Conservation (phyloP, 2,113 vertebrate genomes). For the Morone saxatilis region DNA sequence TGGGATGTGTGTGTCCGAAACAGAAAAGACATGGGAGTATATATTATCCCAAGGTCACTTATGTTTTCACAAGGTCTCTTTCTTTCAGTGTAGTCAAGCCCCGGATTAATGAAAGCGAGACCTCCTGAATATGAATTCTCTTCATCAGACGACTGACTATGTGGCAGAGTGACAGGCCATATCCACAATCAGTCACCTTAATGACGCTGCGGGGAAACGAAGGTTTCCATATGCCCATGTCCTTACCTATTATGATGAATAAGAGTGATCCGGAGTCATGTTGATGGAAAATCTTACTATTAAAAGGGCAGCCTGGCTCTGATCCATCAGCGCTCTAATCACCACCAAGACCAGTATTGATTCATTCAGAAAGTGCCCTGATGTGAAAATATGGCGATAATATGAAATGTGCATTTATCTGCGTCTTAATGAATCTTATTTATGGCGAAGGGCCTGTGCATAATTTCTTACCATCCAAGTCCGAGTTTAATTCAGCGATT, state of each 20-base stretch:
- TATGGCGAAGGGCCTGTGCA: conserved; percentile 72
- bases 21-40: conserved; percentile 42
- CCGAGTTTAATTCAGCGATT: conserved; percentile 60
- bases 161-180: conserved; percentile 73
- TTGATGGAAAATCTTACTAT: conserved; percentile 82
- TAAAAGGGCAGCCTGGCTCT: conserved; percentile 78
- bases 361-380: conserved; percentile 83
- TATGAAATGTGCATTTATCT: conserved; percentile 79
- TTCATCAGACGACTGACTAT: conserved; percentile 67
- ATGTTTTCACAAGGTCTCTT: conserved; percentile 73
- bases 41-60: conserved; percentile 75
- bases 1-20: conserved; percentile 29
- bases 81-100: conserved; percentile 70
- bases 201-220: conserved; percentile 69
- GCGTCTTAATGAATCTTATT: conserved; percentile 82
- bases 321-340: conserved; percentile 83
- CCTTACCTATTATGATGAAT: conserved; percentile 81
- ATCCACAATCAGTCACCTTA: conserved; percentile 74
- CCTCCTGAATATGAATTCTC: conserved; percentile 72
- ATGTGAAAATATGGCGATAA: conserved; percentile 77
- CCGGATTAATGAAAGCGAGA: conserved; percentile 74
- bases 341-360: conserved; percentile 81
- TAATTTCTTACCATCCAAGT: conserved; percentile 69
- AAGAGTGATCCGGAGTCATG: conserved; percentile 77
- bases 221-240: conserved; percentile 78